Conservation (phyloP, 2,797 vertebrate species). For the Muscicapa comitata region DNA sequence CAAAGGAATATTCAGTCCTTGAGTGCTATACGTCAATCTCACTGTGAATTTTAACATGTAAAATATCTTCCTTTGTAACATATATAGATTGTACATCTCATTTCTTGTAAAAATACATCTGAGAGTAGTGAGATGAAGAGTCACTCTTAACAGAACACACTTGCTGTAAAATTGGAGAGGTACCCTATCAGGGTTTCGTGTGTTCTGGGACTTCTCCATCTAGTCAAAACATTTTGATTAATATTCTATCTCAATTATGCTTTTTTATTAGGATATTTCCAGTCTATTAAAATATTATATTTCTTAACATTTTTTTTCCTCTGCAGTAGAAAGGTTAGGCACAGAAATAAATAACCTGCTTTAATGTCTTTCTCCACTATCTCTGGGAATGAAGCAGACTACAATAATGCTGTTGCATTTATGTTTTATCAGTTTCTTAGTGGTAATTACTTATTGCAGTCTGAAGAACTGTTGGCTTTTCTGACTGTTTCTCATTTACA, state of each 20-base stretch:
- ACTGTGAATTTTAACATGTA: not conserved
- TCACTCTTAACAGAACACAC: not conserved
- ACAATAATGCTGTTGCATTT: not conserved
- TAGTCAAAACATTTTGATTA: slow-evolving; percentile 22
- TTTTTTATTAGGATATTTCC: not conserved
- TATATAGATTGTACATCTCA: not conserved
- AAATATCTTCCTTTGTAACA: not conserved
- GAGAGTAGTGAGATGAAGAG: not conserved
- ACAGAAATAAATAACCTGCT: not conserved
- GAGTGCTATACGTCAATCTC: not conserved
- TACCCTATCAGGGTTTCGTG: not conserved
- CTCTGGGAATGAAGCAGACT: not conserved
- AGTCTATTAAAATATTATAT: not conserved
- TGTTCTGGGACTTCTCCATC: not conserved
- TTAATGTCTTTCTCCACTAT: not conserved
- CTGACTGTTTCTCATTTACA: not conserved
- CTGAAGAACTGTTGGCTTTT: not conserved
- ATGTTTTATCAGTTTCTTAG: not conserved
- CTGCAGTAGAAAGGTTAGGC: not conserved
- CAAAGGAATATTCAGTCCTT: not conserved
- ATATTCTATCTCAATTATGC: not conserved
- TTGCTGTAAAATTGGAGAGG: not conserved
- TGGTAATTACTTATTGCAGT: not conserved
- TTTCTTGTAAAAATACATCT: slow-evolving; percentile 1
- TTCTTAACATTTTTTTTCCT: not conserved